Percentiles rank a stretch among this genome's conserved stretches.
Conservation (phyloP, 2,113 vertebrate species). For the Carassius auratus region DNA sequence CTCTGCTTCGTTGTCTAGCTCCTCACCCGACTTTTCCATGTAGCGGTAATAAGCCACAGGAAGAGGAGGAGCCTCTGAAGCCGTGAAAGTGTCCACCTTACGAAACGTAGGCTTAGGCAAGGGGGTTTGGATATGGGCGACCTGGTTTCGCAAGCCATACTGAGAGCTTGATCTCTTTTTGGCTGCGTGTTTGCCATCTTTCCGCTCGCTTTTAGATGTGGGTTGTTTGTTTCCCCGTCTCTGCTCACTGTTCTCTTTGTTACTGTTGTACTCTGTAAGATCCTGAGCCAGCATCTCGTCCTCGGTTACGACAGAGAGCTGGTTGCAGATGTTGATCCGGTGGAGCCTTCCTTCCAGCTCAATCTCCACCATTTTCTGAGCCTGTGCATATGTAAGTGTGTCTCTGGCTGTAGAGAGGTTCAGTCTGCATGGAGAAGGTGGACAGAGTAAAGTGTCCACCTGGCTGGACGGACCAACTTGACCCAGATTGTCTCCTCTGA, state of each 20-base stretch:
- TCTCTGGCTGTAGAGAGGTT: conserved; percentile 89
- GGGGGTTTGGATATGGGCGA: conserved; percentile 66
- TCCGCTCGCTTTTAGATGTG: conserved; percentile 83
- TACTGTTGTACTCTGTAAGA: conserved; percentile 94
- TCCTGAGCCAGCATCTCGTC: conserved; percentile 96
- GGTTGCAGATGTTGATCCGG: conserved; percentile 93
- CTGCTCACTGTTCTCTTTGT: conserved; percentile 97
- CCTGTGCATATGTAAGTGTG: conserved; percentile 93
- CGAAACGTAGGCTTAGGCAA: conserved; percentile 92
- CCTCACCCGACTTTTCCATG: conserved; percentile 87
- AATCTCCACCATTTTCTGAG: conserved; percentile 94
- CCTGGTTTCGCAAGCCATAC: conserved; percentile 59
- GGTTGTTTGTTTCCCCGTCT: conserved; percentile 81
- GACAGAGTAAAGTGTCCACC: conserved; percentile 67
- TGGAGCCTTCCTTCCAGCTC: conserved; percentile 95
- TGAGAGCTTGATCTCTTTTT: conserved; percentile 66
- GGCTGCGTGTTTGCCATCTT: conserved; percentile 74
- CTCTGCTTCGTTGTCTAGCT: conserved; percentile 88
- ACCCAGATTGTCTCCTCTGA: conserved; percentile 76
- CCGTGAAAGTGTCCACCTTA: conserved; percentile 76
- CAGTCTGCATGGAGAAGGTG: conserved; percentile 89
- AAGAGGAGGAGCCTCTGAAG: conserved; percentile 80
- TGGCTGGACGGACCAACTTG: conserved; percentile 59
- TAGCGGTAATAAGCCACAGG: conserved; percentile 88
- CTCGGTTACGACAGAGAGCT: conserved; percentile 90